Evolutionary conservation across 1,140 invertebrate species (phyloP).

Genomic region (Macrobrachium nipponense): DNA sequence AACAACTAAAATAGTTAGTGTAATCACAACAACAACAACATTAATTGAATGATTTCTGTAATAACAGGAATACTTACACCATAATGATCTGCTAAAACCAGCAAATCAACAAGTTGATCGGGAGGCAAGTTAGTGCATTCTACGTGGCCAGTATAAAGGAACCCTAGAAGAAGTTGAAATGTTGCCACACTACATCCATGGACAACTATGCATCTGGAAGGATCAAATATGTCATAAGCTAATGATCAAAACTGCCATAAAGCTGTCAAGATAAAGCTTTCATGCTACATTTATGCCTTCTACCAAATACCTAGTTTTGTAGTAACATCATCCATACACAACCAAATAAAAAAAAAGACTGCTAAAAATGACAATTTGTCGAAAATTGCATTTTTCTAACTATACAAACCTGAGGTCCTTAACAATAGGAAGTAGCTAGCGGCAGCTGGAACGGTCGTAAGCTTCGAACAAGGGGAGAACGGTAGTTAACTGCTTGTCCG

Average conservation of each 20-base stretch:
- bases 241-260: background rate
- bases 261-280: no score
- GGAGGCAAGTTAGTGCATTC: slow-evolving; percentile 70
- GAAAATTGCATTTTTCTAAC: no score
- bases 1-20: background rate
- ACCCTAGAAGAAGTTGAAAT: slow-evolving; percentile 75
- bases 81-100: slow-evolving; percentile 73
- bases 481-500: no score
- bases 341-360: no score
- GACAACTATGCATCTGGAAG: slow-evolving; percentile 75
- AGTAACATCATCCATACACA: no score
- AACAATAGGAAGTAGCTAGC: no score
- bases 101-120: slow-evolving; percentile 76
- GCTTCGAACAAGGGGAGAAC: no score
- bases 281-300: no score
- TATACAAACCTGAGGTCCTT: no score
- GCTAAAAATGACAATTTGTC: no score
- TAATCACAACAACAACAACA: background rate
- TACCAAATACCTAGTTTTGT: no score
- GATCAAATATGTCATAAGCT: background rate
- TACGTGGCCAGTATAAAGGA: slow-evolving; percentile 76
- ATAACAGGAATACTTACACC: slow-evolving; percentile 66
- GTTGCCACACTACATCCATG: slow-evolving; percentile 76
- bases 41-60: background rate
- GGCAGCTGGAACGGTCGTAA: no score